Conservation (phyloP, 2,797 vertebrate genomes). For the Delichon dasypus region DNA sequence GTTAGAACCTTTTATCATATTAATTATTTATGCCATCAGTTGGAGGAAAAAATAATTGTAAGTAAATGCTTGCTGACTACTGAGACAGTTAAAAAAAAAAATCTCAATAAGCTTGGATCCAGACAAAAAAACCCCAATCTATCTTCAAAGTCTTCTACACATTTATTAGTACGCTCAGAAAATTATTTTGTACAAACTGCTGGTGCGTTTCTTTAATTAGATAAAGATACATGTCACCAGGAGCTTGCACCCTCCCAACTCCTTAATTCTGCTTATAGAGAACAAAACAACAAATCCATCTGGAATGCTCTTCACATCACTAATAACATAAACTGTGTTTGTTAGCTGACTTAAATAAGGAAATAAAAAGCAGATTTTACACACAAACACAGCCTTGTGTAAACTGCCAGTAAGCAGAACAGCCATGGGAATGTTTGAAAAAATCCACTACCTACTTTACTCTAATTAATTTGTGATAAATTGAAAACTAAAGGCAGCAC, state of each 20-base stretch:
- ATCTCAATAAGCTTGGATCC: not conserved
- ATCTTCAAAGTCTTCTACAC: not conserved
- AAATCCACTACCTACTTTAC: accelerated
- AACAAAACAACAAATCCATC: not conserved
- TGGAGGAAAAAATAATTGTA: slow-evolving; percentile 16
- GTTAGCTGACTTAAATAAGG: not conserved
- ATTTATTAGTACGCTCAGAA: not conserved
- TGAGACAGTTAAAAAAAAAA: not conserved
- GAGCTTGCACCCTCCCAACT: not conserved
- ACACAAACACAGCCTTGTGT: not conserved
- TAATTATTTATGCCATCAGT: not conserved
- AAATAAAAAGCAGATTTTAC: not conserved
- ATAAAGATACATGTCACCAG: not conserved
- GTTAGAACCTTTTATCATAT: not conserved
- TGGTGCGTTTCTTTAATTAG: not conserved
- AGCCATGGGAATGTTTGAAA: not conserved
- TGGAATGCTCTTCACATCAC: not conserved
- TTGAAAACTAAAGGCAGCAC: not conserved
- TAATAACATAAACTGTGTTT: not conserved
- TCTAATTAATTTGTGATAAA: not conserved
- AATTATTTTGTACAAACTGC: not conserved
- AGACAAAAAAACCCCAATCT: not conserved
- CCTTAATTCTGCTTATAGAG: not conserved
- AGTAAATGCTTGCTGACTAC: not conserved
- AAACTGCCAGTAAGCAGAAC: not conserved